These are phyloP conservation scores for Atherinomorus stipes DNA, from an alignment of 2,113 vertebrate species.

Conservation along the genomic window DNA sequence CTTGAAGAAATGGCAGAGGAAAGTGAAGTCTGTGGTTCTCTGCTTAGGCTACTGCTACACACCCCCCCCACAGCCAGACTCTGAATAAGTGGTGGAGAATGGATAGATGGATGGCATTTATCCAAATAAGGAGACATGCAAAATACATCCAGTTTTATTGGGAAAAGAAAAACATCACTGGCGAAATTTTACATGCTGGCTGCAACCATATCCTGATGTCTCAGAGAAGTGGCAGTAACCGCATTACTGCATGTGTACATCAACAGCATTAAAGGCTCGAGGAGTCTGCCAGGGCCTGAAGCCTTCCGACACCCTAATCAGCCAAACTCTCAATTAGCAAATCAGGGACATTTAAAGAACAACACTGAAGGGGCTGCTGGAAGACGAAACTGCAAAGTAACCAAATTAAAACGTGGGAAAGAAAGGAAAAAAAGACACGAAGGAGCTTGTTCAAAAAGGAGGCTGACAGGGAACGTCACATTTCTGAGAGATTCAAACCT, in stretches of 20 bases:
- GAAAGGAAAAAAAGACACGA: not conserved
- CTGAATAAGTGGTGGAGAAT: no score
- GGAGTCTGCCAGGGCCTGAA: conserved; percentile 39
- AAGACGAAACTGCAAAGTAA: conserved; percentile 20
- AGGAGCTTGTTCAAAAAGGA: not conserved
- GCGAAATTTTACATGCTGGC: conserved; percentile 39
- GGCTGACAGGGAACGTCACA: not conserved
- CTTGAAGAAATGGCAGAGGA: no score
- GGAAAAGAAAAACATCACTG: conserved; percentile 44
- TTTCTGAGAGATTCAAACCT: no score
- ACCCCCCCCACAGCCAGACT: no score
- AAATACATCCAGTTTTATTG: conserved; percentile 1
- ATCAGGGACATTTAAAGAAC: conserved; percentile 37
- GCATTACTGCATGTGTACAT: conserved; percentile 9
- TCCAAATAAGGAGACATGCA: conserved; percentile 15
- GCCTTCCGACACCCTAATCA: conserved; percentile 50
- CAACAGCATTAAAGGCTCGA: conserved; percentile 1
- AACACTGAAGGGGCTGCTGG: conserved; percentile 30
- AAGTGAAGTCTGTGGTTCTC: no score
- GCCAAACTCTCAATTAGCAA: conserved; percentile 52
- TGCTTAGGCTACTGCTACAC: no score
- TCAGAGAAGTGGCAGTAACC: conserved; percentile 13
- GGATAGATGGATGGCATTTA: no score
- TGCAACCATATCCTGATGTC: conserved; percentile 31
- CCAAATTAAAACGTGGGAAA: not conserved